These are phyloP conservation scores for Dasypolia templi DNA, from an alignment of 2,888 invertebrate genomes.

Conservation along the genomic window DNA sequence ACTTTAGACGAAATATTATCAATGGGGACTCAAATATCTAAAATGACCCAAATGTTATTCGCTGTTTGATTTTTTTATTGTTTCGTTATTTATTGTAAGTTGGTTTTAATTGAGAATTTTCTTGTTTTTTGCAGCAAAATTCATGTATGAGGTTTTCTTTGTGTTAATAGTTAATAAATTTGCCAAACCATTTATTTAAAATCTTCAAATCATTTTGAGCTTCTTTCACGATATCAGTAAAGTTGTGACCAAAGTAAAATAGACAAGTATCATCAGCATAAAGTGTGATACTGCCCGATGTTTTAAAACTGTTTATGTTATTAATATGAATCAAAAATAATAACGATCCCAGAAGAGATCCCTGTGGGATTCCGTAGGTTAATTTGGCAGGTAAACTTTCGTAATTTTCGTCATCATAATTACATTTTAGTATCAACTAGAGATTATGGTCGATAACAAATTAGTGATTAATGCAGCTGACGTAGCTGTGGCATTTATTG, in stretches of 20 bases:
- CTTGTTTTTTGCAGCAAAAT: background rate
- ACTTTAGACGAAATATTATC: too few relatives aligned
- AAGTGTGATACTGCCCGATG: background rate
- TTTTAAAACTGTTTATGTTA: background rate
- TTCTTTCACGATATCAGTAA: background rate
- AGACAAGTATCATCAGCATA: too few relatives aligned
- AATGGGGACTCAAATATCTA: too few relatives aligned
- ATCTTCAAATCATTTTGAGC: background rate
- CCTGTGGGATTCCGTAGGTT: background rate
- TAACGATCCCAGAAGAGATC: background rate
- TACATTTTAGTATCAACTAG: too few relatives aligned
- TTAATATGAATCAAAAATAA: background rate
- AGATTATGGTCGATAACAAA: too few relatives aligned
- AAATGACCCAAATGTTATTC: too few relatives aligned
- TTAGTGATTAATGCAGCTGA: too few relatives aligned
- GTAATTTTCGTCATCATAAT: too few relatives aligned
- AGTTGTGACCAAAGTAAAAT: background rate
- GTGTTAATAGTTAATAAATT: background rate
- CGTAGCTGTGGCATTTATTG: too few relatives aligned
- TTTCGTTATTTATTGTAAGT: background rate
- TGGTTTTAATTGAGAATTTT: background rate
- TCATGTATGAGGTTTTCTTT: background rate
- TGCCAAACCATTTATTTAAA: background rate
- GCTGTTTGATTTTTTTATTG: too few relatives aligned
- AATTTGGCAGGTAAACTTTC: background rate